Evolutionary conservation across 2,113 vertebrate species (phyloP).

Genomic region (Oncorhynchus masou): DNA sequence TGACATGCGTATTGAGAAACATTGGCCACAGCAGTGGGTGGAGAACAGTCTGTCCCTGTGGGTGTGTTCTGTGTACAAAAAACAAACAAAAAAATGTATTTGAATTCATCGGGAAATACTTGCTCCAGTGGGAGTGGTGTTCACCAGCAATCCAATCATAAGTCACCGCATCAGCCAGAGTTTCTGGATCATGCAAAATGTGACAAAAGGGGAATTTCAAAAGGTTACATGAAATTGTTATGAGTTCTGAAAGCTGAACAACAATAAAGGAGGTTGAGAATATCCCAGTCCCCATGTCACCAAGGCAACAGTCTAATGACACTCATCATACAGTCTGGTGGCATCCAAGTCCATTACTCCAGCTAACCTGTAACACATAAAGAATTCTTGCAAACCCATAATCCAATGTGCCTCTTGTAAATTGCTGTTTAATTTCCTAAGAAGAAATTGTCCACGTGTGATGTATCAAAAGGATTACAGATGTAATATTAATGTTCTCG

Average conservation of each 20-base stretch:
- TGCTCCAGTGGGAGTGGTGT: constrained; percentile 52
- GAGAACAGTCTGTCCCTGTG: constrained; percentile 11
- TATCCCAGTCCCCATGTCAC: constrained; percentile 38
- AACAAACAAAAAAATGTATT: too few relatives aligned
- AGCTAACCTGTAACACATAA: constrained; percentile 67
- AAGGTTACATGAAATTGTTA: not conserved
- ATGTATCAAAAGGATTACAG: constrained; percentile 68
- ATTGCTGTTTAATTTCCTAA: constrained; percentile 68
- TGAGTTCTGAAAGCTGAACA: not conserved
- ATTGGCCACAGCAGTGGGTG: constrained; percentile 26
- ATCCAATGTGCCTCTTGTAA: constrained; percentile 72
- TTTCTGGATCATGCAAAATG: not conserved
- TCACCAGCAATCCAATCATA: constrained; percentile 12
- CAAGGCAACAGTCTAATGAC: constrained; percentile 66
- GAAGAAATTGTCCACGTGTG: constrained; percentile 59
- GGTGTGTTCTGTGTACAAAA: not conserved
- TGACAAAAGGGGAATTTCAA: not conserved
- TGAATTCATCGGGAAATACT: not conserved
- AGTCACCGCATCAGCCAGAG: constrained; percentile 36
- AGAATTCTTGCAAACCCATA: constrained; percentile 67
- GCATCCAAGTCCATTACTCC: constrained; percentile 70
- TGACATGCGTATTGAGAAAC: constrained; percentile 91
- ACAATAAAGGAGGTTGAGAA: not conserved
- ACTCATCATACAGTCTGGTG: constrained; percentile 68
- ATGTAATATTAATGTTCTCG: constrained; percentile 66